Percentiles rank a stretch among this genome's conserved stretches.
These are phyloP conservation scores for Lacerta bilineata DNA, from an alignment of 2,797 vertebrate genomes.

Conservation along the genomic window DNA sequence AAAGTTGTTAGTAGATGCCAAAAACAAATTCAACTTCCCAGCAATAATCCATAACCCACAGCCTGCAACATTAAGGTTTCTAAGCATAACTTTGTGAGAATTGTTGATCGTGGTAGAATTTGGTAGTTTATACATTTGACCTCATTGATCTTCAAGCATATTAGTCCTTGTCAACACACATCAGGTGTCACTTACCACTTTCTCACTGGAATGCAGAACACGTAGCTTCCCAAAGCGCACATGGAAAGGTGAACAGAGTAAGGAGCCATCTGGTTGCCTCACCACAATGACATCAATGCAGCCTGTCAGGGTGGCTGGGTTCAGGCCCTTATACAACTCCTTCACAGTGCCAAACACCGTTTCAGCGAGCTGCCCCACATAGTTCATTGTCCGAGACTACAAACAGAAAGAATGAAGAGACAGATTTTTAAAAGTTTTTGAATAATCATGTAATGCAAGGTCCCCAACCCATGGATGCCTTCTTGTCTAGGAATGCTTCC, in stretches of 20 bases:
- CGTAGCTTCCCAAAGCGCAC: conserved; percentile 97
- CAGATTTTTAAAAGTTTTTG: background rate
- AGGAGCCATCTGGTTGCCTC: conserved; percentile 89
- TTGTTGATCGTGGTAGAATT: background rate
- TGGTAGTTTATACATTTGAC: background rate
- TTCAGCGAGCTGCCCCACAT: conserved; percentile 93
- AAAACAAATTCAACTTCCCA: too few relatives aligned
- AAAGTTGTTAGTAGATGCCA: too few relatives aligned
- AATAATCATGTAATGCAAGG: background rate
- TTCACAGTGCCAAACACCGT: conserved; percentile 91
- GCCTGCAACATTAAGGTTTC: background rate
- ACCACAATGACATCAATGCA: conserved; percentile 95
- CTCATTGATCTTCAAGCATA: background rate
- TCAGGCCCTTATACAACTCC: conserved; percentile 92
- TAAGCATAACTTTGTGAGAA: background rate
- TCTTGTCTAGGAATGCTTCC: too few relatives aligned
- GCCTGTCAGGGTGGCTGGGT: conserved; percentile 92
- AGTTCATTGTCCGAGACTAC: conserved; percentile 92
- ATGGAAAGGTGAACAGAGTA: conserved; percentile 94
- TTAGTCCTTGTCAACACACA: background rate
- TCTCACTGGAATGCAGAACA: conserved; percentile 93
- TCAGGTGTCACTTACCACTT: conserved; percentile 86
- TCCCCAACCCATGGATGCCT: too few relatives aligned
- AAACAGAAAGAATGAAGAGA: conserved; percentile 14
- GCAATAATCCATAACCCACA: background rate